Evolutionary conservation across 2,797 vertebrate genomes (phyloP), one percentile per base, ranked within the genome.

Genomic region (Tamandua tetradactyla): DNA sequence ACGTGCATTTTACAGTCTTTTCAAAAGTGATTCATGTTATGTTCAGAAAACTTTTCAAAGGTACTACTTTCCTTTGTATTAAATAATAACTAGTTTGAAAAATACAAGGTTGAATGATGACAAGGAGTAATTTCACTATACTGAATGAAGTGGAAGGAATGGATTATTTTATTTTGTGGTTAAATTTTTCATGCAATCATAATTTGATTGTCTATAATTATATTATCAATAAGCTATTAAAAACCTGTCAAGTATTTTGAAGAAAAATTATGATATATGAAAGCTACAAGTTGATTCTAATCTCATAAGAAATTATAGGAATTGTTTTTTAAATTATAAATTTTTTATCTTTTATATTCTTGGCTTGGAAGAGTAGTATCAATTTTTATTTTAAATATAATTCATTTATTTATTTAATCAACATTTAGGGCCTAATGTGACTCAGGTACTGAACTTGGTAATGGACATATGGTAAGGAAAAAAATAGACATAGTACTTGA

Each of bases 11-110:
- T 89, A 89, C 0, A 81, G 27, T 87, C 22, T 89, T 87, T 89
- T 42, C n/a, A 78, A 94, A 90, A 71, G 12, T 74, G 35, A 82
- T 87, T 87, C 32, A 23, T 44, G 10, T 40, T 94, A 37, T 90
- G 3, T 55, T 95, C 30, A 89, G n/a, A 61, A 92, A 92, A 75
- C 5, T n/a, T 88, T 79, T 89, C 66, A 95, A 95, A 89, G n/a
- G 6, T 25, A 57, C 13, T 4, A 40, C 30, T 75, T 94, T 61
- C 18, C 87, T 89, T 94, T 59, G 49, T 80, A 79, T 89, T 86
- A 87, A 87, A 84, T 91, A 86, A 91, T 40, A 88, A 71, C 2
- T 20, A 59, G 79, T 89, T 89, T 93, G 23, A 57, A 86, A 40
- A 71, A 90, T 52, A 37, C 1, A 92, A 88, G 30, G 17, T 62